These are phyloP conservation scores for Eucriotettix oculatus DNA, from an alignment of 2,888 invertebrate genomes.

Conservation along the genomic window DNA sequence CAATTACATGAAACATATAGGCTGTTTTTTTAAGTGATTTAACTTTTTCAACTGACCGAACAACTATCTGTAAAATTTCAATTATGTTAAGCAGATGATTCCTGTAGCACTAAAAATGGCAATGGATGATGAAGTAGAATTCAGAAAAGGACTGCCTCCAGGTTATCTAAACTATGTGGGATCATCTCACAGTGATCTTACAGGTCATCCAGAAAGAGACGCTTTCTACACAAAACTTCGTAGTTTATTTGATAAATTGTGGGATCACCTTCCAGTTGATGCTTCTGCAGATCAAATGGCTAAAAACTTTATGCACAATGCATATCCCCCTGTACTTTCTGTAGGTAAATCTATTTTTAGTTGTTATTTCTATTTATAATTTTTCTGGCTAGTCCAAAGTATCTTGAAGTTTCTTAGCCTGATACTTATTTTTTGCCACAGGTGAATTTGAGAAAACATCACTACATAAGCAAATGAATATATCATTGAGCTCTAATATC, in stretches of 20 bases:
- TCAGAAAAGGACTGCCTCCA: conserved; percentile 63
- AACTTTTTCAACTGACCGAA: no score
- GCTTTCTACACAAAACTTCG: conserved; percentile 22
- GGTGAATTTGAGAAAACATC: no score
- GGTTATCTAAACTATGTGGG: conserved; percentile 64
- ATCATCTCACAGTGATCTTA: conserved; percentile 38
- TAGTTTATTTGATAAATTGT: conserved; percentile 23
- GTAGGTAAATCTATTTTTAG: conserved; percentile 18
- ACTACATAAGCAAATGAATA: no score
- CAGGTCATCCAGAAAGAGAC: conserved; percentile 18
- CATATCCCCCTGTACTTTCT: conserved; percentile 66
- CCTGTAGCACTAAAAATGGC: conserved; percentile 60
- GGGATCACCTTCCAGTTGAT: conserved; percentile 37
- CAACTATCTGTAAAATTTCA: no score
- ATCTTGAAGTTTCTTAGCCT: no score
- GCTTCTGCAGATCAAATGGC: conserved; percentile 75
- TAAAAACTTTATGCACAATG: conserved; percentile 67
- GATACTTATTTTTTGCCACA: no score
- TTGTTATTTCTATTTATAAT: no score
- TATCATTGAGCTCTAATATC: no score
- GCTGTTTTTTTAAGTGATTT: no score
- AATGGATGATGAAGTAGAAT: conserved; percentile 47
- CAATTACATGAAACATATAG: no score
- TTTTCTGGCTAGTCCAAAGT: no score
- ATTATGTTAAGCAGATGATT: conserved; percentile 30